Conservation (phyloP, 2,888 invertebrate genomes). For the Phortica magna region DNA sequence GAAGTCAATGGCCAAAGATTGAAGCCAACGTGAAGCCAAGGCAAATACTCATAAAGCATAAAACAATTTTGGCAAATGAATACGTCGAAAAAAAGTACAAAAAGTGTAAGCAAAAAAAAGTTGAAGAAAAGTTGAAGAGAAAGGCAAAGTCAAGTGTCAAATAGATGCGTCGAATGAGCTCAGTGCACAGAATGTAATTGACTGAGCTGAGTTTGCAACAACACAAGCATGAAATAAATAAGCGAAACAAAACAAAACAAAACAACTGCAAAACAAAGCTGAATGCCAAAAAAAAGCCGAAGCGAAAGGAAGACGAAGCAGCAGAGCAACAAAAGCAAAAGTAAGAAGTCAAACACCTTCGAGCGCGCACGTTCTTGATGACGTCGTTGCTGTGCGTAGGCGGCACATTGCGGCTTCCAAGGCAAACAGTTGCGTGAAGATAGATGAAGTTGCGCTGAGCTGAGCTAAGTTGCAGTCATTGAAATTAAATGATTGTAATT, state of each 20-base stretch:
- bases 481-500: neutral
- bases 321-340: conserved; percentile 30
- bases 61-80: conserved; percentile 48
- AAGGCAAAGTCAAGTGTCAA: neutral
- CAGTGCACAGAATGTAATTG: conserved; percentile 19
- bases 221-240: too few relatives aligned
- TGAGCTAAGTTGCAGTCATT: neutral
- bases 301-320: neutral
- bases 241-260: too few relatives aligned
- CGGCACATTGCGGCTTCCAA: neutral
- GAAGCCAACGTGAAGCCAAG: neutral
- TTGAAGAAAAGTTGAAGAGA: neutral
- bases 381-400: neutral
- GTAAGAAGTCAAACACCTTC: conserved; percentile 64
- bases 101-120: conserved; percentile 49
- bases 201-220: conserved; percentile 18
- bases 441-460: neutral
- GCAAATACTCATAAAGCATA: conserved; percentile 48
- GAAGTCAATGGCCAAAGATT: conserved; percentile 29
- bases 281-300: conserved; percentile 7
- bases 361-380: conserved; percentile 25
- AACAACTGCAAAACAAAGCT: too few relatives aligned
- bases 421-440: neutral
- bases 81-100: conserved; percentile 28
- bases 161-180: neutral